Conservation (phyloP, 2,888 invertebrate genomes). For the Cantharis flavilabris region DNA sequence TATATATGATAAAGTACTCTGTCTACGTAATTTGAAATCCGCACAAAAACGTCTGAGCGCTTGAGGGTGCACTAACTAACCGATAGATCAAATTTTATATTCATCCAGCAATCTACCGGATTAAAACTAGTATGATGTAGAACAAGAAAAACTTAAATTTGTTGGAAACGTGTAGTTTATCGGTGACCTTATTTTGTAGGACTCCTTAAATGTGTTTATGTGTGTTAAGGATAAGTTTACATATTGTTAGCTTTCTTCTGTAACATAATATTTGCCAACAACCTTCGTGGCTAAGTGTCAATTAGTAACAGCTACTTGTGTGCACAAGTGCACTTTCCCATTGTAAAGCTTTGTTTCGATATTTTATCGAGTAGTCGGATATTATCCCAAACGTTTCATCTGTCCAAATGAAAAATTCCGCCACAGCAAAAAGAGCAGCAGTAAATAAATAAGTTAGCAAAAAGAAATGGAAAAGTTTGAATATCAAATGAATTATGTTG, state of each 20-base stretch:
- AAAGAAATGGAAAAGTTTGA: constrained; percentile 4
- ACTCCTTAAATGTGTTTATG: constrained; percentile 1
- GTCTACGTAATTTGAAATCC: too few relatives aligned
- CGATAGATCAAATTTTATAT: not conserved
- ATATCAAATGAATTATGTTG: constrained; percentile 11
- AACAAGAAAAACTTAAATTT: not conserved
- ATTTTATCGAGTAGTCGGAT: not conserved
- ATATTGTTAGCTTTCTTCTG: constrained; percentile 51
- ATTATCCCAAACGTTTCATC: not conserved
- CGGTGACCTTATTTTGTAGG: constrained; percentile 2
- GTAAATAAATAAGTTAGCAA: not conserved
- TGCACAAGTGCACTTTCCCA: constrained; percentile 45
- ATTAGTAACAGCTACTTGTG: constrained; percentile 53
- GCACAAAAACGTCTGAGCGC: too few relatives aligned
- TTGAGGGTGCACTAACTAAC: not conserved
- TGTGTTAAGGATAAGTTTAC: constrained; percentile 45
- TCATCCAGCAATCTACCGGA: not conserved
- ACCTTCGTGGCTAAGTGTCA: constrained; percentile 51
- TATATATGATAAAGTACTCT: too few relatives aligned
- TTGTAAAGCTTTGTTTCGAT: constrained; percentile 27
- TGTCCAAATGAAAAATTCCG: not conserved
- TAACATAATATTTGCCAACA: constrained; percentile 52
- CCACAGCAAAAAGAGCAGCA: not conserved
- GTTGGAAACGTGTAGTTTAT: not conserved
- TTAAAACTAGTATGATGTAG: not conserved